Evolutionary conservation across 2,888 invertebrate species (phyloP), one percentile per base, ranked within the genome.

Genomic region (Sinohyriopsis cumingii): DNA sequence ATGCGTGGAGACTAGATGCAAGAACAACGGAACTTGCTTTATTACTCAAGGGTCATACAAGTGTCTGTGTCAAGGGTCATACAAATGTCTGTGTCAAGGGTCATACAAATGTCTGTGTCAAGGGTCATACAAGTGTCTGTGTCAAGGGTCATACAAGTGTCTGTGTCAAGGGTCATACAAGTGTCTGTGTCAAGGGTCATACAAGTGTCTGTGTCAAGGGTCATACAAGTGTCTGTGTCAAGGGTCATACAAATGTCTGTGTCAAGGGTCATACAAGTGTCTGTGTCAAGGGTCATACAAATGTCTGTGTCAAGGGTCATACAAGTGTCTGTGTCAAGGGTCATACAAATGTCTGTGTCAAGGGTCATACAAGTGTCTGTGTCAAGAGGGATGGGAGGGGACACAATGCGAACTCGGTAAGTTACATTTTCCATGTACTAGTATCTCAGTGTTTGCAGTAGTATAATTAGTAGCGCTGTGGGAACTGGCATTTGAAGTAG

Each of bases 361-460:
- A 15, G 73, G 73, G 54, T 68, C 65, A 4, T 73, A 65, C 54
- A 55, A 56, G 22, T 73, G 73, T 66, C 55, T 68, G 4, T 73
- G 73, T 63, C 25, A 45, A 7, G 55, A 65, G 7, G 73, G 73
- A 54, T 73, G 70, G 70, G 63, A 56, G 22, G 73, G 73, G 22
- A 64, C 63, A 24, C 56, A 65, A 18, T 73, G 73, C 61, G 65
- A 70, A 28, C 28, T 28, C 28, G 28, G 28, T 28, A 28, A 28
- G 28, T 28, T 6, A 28, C 28, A 28, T 28, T 28, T 5, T 28
- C 28, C 28, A 28, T 5, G 28, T 28, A 28, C 28, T 28, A 28
- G 5, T 3, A 28, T 28, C 28, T 28, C 28, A 28, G 4, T 28
- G 28, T 6, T 28, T 28, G 28, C 28, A 28, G 28, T 28, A 28